Percentiles rank a stretch among this genome's conserved stretches.
phyloP scores from a whole-genome alignment of 1,140 invertebrate species.

The Euwallacea fornicatus region DNA sequence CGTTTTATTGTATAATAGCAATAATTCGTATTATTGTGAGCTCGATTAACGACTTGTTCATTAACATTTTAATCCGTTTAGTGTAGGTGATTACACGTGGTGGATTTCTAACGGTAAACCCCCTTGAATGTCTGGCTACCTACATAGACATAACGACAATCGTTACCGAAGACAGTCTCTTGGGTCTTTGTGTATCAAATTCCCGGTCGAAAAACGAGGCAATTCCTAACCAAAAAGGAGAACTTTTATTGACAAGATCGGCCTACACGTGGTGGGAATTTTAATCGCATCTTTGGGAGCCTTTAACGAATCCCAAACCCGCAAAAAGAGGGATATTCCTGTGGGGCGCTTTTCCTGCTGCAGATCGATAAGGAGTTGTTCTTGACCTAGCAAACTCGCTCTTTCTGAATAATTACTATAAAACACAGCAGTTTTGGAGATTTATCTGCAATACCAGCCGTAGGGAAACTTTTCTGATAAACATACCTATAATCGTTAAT shows the following conservation, averaged over 20 bases:
- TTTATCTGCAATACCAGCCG: no score
- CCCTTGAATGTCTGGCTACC: no score
- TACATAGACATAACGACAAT: no score
- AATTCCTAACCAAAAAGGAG: slow-evolving; percentile 6
- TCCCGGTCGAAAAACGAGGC: not conserved
- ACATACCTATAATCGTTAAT: no score
- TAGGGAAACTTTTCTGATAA: no score
- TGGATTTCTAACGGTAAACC: not conserved
- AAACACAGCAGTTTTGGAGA: no score
- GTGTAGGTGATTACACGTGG: not conserved
- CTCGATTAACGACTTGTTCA: slow-evolving; percentile 5
- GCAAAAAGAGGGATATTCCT: slow-evolving; percentile 9
- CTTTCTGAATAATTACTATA: no score
- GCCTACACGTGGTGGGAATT: slow-evolving; percentile 2
- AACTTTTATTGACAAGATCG: slow-evolving; percentile 11
- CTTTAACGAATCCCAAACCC: slow-evolving; percentile 8
- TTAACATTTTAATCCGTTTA: slow-evolving; percentile 5
- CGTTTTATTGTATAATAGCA: slow-evolving; percentile 8
- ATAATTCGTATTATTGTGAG: not conserved
- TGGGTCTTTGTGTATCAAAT: no score
- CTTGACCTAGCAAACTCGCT: not conserved
- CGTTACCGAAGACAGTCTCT: no score
- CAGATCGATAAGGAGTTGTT: slow-evolving; percentile 10
- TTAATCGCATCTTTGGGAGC: slow-evolving; percentile 8
- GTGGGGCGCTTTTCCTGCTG: not conserved